Evolutionary conservation across 2,113 vertebrate species (phyloP).

Genomic region (Callionymus lyra): DNA sequence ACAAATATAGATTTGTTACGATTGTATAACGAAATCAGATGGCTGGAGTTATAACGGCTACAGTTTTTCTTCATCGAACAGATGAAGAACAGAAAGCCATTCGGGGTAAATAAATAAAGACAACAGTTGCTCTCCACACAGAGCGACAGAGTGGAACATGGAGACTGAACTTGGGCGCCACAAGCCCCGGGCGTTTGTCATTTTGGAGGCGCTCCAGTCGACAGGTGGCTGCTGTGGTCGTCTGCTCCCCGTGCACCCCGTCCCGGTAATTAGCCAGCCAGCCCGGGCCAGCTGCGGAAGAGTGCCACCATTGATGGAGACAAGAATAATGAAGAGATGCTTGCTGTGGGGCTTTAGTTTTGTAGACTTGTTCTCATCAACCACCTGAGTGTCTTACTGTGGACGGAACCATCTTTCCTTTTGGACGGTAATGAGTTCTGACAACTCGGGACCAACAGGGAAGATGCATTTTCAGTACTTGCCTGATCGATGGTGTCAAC

Average conservation of each 20-base stretch:
- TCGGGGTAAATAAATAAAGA: conserved; percentile 64
- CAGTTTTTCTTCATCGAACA: too few species aligned
- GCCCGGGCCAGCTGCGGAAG: conserved; percentile 18
- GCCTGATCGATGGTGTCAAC: too few species aligned
- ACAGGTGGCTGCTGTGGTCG: conserved; percentile 48
- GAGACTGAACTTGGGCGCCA: conserved; percentile 42
- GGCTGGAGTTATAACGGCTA: too few species aligned
- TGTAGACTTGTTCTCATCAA: conserved; percentile 10
- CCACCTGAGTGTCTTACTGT: not conserved
- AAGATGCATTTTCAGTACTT: too few species aligned
- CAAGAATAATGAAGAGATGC: conserved; percentile 32
- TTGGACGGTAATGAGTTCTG: not conserved
- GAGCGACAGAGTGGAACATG: conserved; percentile 56
- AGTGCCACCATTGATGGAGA: conserved; percentile 31
- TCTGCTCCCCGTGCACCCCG: conserved; percentile 36
- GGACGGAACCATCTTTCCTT: too few species aligned
- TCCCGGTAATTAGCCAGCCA: conserved; percentile 56
- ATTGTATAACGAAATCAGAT: too few species aligned
- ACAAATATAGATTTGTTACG: too few species aligned
- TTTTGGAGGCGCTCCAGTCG: conserved; percentile 55
- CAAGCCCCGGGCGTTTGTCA: conserved; percentile 46
- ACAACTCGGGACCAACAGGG: too few species aligned
- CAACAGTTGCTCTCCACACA: conserved; percentile 52
- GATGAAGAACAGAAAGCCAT: conserved; percentile 47
- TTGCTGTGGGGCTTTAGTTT: conserved; percentile 19